These are phyloP conservation scores for Toxostoma redivivum DNA, from an alignment of 2,113 vertebrate genomes.

Conservation along the genomic window DNA sequence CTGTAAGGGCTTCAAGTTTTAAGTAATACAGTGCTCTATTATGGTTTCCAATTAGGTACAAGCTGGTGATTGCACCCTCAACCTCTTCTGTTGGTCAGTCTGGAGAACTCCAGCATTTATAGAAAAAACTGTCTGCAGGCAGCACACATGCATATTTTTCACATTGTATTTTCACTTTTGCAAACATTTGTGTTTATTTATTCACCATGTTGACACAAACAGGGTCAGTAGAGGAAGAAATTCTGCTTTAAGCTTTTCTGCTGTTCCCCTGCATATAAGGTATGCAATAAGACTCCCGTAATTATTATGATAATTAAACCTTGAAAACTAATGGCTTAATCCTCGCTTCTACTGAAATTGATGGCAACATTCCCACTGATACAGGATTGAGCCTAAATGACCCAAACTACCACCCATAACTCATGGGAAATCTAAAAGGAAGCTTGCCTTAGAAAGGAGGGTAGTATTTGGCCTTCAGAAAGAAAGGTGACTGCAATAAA, in stretches of 20 bases:
- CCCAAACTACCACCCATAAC: not conserved
- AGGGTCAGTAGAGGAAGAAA: constrained; percentile 59
- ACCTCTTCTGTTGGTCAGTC: not conserved
- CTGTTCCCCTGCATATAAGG: constrained; percentile 42
- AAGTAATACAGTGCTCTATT: not conserved
- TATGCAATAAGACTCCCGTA: constrained; percentile 20
- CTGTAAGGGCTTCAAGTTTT: not conserved
- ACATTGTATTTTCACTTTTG: not conserved
- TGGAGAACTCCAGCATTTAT: not conserved
- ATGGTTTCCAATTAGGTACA: not conserved
- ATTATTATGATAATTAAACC: constrained; percentile 34
- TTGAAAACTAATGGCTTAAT: constrained; percentile 50
- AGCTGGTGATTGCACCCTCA: not conserved
- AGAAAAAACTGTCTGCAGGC: not conserved
- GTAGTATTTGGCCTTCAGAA: not conserved
- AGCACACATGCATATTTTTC: not conserved
- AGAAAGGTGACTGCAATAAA: constrained; percentile 17
- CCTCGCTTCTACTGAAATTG: not conserved
- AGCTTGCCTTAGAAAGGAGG: not conserved
- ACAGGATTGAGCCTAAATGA: not conserved
- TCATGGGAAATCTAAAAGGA: not conserved
- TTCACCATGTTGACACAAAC: constrained; percentile 6
- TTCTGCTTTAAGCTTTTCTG: constrained; percentile 61
- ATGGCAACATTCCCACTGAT: not conserved
- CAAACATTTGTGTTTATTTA: constrained; percentile 15